Evolutionary conservation across 2,113 vertebrate species (phyloP).

Genomic region (Phoenicopterus ruber): DNA sequence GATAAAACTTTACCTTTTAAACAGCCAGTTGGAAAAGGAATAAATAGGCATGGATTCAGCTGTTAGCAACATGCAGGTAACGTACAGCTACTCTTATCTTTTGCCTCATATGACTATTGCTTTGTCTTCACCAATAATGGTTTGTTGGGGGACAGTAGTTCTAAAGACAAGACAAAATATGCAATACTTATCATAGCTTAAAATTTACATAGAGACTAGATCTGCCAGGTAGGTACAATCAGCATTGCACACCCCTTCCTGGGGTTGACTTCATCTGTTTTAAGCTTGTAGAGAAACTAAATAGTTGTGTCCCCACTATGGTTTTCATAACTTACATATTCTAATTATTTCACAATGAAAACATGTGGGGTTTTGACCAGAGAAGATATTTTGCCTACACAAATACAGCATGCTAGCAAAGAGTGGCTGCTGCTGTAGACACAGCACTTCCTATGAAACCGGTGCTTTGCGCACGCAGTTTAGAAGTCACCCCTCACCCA

Average conservation of each 20-base stretch:
- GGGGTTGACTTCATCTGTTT: background rate
- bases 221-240: background rate
- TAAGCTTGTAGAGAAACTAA: background rate
- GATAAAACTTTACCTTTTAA: background rate
- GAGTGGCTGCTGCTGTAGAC: background rate
- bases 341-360: background rate
- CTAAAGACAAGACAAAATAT: background rate
- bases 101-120: background rate
- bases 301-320: background rate
- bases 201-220: background rate
- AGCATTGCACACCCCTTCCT: background rate
- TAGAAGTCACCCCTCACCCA: background rate
- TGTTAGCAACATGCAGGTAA: background rate
- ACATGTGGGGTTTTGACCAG: accelerated
- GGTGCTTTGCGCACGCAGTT: background rate
- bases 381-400: background rate
- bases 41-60: background rate
- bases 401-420: background rate
- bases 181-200: background rate
- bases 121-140: background rate
- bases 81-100: background rate
- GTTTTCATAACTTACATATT: background rate
- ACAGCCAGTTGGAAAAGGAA: background rate
- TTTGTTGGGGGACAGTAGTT: background rate
- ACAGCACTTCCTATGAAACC: background rate